Base-by-base conservation (phyloP, 2,797 vertebrate genomes). In the Eutrigla gurnardus region DNA sequence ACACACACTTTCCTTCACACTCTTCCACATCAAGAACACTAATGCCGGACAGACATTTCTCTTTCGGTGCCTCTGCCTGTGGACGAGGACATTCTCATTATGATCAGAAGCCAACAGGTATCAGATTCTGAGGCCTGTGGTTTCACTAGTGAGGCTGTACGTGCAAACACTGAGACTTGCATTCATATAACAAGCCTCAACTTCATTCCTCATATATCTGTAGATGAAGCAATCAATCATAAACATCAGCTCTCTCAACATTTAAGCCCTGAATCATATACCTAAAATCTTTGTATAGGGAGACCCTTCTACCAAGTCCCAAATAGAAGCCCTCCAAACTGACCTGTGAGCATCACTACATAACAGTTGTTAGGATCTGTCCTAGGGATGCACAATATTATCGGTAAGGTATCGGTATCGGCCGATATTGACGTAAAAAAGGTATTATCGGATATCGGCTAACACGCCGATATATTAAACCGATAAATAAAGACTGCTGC, bases 11-110 rank as follows among this genome's bases (percentile, higher is more conserved):
- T 15, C 93, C 93, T 39, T 96, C 95, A 35, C 96, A 95, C 55
- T 90, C 83, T 50, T 97, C 96, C 84, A 97, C 95, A 85, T 97
- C 96, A 10, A 98, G 96, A 65, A 98, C 94, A 3, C 96, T 98
- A 68, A 99, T 94, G 49, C 97, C 96, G 5, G 95, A 95, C 75
- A 97, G 87, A 76, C 92, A 93, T 74, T 92, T 95, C 83, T 99
- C 96, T 90, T 96, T 97, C 11, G 96, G 90, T 59, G 95, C 91
- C 65, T 96, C 94, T 13, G 95, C 92, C 97, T 99, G 90, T 32
- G 81, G 82, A 80, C 84, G 53, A 90, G 7, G 7, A 73, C 14
- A 77, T 15, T 13, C 7, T 1, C 5, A 42, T 53, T 52, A 36
- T 0, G 12, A 52, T 63, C 65, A 55, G 3, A 46, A 25, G 25